Base-by-base conservation (phyloP, 2,797 vertebrate species). In the Sardinella longiceps region DNA sequence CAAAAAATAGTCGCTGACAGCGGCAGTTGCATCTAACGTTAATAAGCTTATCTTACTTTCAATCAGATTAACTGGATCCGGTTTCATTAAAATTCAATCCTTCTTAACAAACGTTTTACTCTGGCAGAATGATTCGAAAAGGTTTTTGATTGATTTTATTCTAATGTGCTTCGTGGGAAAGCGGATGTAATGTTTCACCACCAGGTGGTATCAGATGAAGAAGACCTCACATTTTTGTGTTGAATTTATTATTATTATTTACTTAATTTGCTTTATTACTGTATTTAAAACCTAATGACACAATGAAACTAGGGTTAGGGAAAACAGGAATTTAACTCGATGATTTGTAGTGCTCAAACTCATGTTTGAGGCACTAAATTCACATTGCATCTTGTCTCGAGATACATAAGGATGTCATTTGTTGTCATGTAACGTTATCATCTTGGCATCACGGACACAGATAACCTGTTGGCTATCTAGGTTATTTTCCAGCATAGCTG, bases 21-120 rank as follows among this genome's bases (percentile, higher is more conserved):
- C 25, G 60, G 60, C 25, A 25, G 60, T 63, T 63, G 25, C 25
- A 63, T 30, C 2, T 63, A 85, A n/a, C n/a, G n/a, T n/a, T n/a
- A n/a, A 84, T 82, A 83, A 84, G 6, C 37, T 87, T 37, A 30
- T 23, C 58, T 48, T 10, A 81, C 30, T 25, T 25, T 33, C 45
- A 23, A 77, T 14, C 70, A 80, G 84, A 84, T 87, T 81, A 85
- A 43, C 51, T 6, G 7, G 81, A 84, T 84, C 83, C 18, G 46
- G 43, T 87, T 84, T 82, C 46, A 63, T 11, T 30, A 15, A 81
- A 80, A 82, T 81, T 43, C 3, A 53, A 63, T 63, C 25, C 10
- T 30, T 63, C 60, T 30, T 74, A 39, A 74, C 1, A 10, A 74
- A 74, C 30, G 66, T 74, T 74, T 20, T 12, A 70, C 33, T 74